Evolutionary conservation across 2,888 invertebrate species (phyloP), one percentile per base, ranked within the genome.

Genomic region (Megamerina dolium): DNA sequence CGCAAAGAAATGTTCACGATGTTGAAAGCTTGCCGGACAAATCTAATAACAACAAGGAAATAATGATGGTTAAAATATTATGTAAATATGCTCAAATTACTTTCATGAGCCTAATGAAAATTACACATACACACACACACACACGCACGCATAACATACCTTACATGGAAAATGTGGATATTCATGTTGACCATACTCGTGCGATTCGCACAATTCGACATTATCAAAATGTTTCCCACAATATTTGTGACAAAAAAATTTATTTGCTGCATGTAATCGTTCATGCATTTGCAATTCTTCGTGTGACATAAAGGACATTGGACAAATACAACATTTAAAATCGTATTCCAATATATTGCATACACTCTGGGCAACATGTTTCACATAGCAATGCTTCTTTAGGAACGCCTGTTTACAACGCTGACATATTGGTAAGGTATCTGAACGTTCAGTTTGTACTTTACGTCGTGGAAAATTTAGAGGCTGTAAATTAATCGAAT

Each of bases 401-500:
- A 66, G 61, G 54, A 65, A 65, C 34, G 66, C 67, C 48, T 66
- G 66, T 50, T 66, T 65, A 54, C 64, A 65, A 12, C 64, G 61
- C 45, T 66, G 67, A 40, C 64, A 65, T 40, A 66, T 62, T 16
- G 64, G 64, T 42, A 65, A 48, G 32, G 57, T 61, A 27, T 65
- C 66, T 21, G 63, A 49, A 16, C 63, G 64, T 41, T 65, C 64
- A 20, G 55, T 54, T 51, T 64, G 66, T 33, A 61, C 48, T 48
- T 66, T 66, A 5, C 66, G 64, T 1, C 64, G 58, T 27, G 61
- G 58, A 58, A 59, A 66, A 43, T 54, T 63, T 3, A 60, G 58
- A 9, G 60, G 45, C 66, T 65, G 46, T 4, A 37, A 27, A 23
- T 23, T n/a, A n/a, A n/a, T n/a, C n/a, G n/a, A n/a, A n/a, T n/a